Evolutionary conservation across 2,113 vertebrate species (phyloP), one percentile per base, ranked within the genome.

Genomic region (Thymallus thymallus): DNA sequence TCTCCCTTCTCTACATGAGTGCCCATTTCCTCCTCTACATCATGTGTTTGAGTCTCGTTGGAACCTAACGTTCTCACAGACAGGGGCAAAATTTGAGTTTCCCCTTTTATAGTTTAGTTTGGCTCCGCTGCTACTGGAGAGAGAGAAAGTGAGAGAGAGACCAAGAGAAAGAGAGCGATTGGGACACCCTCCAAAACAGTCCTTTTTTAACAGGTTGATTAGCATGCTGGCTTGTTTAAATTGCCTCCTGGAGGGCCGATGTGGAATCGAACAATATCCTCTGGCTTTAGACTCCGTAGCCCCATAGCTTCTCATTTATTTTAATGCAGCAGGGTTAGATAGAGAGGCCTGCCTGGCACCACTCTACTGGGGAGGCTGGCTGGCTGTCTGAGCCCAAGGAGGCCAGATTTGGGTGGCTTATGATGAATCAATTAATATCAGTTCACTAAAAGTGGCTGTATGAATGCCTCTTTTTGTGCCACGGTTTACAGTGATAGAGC

Each of bases 301-400:
- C 86, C 88, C 86, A 80, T 73, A 81, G 84, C 89, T 91, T 91
- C 90, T 92, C 90, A 89, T 93, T 91, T 91, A 92, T 91, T 91
- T 92, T 91, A 83, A 92, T 89, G 87, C 82, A 51, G 13, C 48
- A 69, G 83, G 83, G 82, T 84, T 82, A 79, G 88, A 86, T 73
- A 69, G 78, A 80, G 48, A 51, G 14, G 80, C 66, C 69, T 81
- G 14, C 4, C 46, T 89, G 90, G 91, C 88, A 73, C 72, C 5
- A 56, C 70, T 88, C 81, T 80, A 76, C 73, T 16, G 76, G 76
- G 83, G 84, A 89, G 85, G 51, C 14, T 18, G 51, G n/a, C 56
- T 22, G 35, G 9, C 35, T 12, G 35, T 82, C 82, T 3, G 67
- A 82, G 85, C 73, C 82, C 62, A 14, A 79, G 84, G 88, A 85